phyloP scores from a whole-genome alignment of 2,113 vertebrate species.

The Lagopus muta region DNA sequence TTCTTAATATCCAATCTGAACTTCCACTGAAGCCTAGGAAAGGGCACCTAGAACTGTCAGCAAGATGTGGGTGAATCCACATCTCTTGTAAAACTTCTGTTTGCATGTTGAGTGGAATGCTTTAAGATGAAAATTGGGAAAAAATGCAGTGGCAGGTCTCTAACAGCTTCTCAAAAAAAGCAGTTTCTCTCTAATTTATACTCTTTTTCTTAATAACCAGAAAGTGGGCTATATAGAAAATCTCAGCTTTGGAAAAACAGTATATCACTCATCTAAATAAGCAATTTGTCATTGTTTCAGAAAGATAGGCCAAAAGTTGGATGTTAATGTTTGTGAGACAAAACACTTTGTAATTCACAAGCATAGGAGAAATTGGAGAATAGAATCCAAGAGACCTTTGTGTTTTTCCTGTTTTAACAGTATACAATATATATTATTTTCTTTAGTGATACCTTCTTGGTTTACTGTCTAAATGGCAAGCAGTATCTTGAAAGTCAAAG shows the following conservation, averaged over 20 bases:
- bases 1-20: no score
- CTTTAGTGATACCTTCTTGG: neutral
- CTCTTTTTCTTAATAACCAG: neutral
- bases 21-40: neutral
- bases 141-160: neutral
- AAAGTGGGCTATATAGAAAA: neutral
- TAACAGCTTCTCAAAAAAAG: neutral
- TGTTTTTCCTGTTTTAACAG: fast-evolving
- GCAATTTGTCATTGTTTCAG: neutral
- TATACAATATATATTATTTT: neutral
- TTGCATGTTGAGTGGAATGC: neutral
- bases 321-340: neutral
- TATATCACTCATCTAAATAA: neutral
- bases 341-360: neutral
- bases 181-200: neutral
- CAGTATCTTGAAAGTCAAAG: neutral
- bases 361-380: neutral
- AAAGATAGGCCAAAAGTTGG: neutral
- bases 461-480: neutral
- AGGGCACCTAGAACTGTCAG: neutral
- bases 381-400: neutral
- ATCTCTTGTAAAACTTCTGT: neutral
- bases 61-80: neutral
- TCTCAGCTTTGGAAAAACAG: neutral
- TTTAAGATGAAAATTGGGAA: neutral